Conservation (phyloP, 2,797 vertebrate species). For the Falco berigora region DNA sequence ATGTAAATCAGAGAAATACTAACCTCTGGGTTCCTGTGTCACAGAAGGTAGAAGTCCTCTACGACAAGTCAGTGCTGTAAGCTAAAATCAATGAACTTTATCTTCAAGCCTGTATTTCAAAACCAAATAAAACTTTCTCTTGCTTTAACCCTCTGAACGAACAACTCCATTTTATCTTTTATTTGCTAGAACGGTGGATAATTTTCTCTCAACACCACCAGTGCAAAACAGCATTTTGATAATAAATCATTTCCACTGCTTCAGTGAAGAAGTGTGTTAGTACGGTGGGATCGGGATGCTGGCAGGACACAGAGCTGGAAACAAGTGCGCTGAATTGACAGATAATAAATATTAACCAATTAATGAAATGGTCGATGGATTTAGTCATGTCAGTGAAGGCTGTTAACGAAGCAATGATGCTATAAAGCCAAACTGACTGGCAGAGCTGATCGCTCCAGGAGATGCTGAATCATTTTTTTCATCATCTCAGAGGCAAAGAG, state of each 20-base stretch:
- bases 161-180: neutral
- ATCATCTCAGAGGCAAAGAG: neutral
- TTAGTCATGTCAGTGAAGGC: neutral
- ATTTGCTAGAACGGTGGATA: neutral
- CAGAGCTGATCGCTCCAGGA: neutral
- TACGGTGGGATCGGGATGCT: fast-evolving
- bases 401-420: fast-evolving
- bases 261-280: neutral
- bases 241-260: fast-evolving
- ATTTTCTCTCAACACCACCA: neutral
- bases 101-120: neutral
- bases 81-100: neutral
- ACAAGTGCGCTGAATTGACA: neutral
- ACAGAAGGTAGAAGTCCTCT: neutral
- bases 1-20: neutral
- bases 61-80: neutral
- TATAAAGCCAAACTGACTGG: neutral
- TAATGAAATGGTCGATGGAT: neutral
- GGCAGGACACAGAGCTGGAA: neutral
- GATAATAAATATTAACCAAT: neutral
- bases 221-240: neutral
- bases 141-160: neutral
- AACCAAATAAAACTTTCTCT: neutral
- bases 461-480: neutral
- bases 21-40: neutral